A percentile compares a stretch with the other conserved stretches of the same genome.
phyloP scores from a whole-genome alignment of 2,888 invertebrate species.

The Tenthredo scrophulariae region DNA sequence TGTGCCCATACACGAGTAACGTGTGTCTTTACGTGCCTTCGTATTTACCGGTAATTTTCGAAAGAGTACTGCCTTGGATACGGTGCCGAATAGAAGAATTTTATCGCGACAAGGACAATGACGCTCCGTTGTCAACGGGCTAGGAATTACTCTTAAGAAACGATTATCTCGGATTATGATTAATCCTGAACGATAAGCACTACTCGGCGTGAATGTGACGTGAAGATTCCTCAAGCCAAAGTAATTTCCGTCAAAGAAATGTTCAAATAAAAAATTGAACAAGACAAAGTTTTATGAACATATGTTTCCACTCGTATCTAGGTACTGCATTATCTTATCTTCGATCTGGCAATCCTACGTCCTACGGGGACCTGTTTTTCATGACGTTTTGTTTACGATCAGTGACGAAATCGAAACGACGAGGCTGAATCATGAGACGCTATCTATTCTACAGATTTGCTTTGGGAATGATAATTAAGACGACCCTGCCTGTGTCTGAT shows the following conservation, averaged over 20 bases:
- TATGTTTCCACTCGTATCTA: background rate
- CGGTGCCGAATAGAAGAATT: background rate
- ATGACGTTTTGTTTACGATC: slow-evolving; percentile 18
- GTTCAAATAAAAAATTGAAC: background rate
- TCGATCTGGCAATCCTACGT: background rate
- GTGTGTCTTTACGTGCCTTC: no score
- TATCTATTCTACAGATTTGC: slow-evolving; percentile 16
- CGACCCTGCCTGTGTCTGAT: slow-evolving; percentile 11
- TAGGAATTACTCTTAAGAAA: background rate
- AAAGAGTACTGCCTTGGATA: background rate
- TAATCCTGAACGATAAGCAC: background rate
- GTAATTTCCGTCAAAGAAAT: background rate
- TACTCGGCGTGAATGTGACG: background rate
- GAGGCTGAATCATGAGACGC: slow-evolving; percentile 11
- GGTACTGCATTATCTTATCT: background rate
- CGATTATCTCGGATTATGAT: background rate
- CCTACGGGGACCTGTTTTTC: background rate
- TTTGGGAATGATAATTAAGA: slow-evolving; percentile 24
- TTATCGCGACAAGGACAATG: background rate
- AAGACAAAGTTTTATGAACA: slow-evolving; percentile 11
- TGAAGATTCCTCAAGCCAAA: background rate
- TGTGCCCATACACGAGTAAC: background rate
- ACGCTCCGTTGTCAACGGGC: background rate
- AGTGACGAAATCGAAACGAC: slow-evolving; percentile 4
- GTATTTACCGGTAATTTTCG: background rate